Evolutionary conservation across 2,113 vertebrate species (phyloP), one percentile per base, ranked within the genome.

Genomic region (Desmodus rotundus): DNA sequence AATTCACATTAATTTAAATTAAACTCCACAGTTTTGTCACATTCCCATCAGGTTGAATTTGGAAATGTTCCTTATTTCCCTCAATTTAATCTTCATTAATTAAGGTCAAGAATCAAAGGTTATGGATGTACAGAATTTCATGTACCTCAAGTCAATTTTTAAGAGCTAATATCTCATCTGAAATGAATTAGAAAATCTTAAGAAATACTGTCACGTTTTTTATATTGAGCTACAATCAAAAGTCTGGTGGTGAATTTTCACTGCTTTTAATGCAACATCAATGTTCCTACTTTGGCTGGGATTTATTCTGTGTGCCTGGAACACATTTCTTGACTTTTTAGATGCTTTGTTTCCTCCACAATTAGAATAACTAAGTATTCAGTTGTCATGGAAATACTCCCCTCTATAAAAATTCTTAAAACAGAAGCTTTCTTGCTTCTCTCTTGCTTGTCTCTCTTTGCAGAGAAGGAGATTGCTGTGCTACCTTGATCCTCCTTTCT

Each of bases 351-450:
- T 97, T 96, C 98, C 97, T 92, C 86, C 0, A 68, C 97, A 97
- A 98, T 98, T 98, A 98, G 98, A 98, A 98, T 98, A 98, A 97
- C 93, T 98, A 98, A 98, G 98, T 98, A 97, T 92, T 98, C 92
- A 98, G 98, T 98, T 98, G 98, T 98, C 98, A 98, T 98, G 98
- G 98, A 98, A 98, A 98, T 98, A 82, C 96, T 96, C 85, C 83
- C 72, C 89, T 98, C 87, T 95, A 65, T 95, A 93, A 97, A 97
- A 98, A 96, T 97, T 94, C 97, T 98, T 98, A 96, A 98, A 96
- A 98, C 96, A 97, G 94, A 96, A 97, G 86, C 82, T 97, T 83
- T 97, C 94, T 96, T 97, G 80, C 93, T 98, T n/a, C n/a, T n/a
- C n/a, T n/a, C n/a, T n/a, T n/a, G n/a, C n/a, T 97, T 97, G 93